Evolutionary conservation across 2,113 vertebrate species (phyloP).

Genomic region (Apteryx mantelli): DNA sequence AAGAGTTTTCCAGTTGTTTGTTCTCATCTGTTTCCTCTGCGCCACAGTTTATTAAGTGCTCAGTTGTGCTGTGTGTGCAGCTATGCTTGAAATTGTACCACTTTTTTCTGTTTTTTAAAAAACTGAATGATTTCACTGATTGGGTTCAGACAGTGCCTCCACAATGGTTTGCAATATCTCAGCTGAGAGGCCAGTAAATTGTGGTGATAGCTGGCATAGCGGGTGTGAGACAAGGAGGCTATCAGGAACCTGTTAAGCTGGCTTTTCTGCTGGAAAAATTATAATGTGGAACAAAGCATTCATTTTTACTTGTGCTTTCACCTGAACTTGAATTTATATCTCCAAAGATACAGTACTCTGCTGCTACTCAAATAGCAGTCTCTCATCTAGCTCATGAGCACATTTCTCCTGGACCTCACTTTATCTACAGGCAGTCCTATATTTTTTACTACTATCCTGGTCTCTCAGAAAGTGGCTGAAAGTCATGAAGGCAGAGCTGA

Average conservation of each 20-base stretch:
- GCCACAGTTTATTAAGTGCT: neutral
- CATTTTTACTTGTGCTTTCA: conserved; percentile 14
- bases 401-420: neutral
- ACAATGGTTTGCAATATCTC: neutral
- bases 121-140: neutral
- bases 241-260: neutral
- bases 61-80: neutral
- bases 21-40: neutral
- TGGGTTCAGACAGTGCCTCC: neutral
- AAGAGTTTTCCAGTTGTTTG: neutral
- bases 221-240: neutral
- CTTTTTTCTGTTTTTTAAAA: neutral
- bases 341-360: neutral
- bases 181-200: neutral
- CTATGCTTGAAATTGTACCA: neutral
- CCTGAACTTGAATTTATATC: conserved; percentile 11
- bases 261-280: conserved; percentile 20
- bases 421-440: neutral
- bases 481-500: neutral
- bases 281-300: neutral
- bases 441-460: neutral
- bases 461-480: rapidly evolving
- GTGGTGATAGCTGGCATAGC: neutral
- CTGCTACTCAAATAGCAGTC: neutral
- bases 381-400: neutral